These are phyloP conservation scores for Rousettus leschenaultii DNA, from an alignment of 2,113 vertebrate species.

Conservation along the genomic window DNA sequence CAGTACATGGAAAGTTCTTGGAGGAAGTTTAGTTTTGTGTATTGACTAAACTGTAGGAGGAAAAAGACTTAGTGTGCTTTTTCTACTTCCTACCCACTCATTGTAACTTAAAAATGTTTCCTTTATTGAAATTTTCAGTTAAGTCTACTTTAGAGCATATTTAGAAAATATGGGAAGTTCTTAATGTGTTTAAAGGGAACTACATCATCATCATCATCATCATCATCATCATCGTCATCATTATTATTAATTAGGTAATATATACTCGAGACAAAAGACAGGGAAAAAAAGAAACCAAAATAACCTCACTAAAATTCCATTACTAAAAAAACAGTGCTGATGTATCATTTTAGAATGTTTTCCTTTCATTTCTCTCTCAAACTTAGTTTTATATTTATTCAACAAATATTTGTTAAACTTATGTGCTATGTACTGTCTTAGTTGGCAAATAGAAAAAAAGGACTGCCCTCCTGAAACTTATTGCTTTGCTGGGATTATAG, in stretches of 20 bases:
- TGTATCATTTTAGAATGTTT: constrained; percentile 14
- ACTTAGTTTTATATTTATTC: constrained; percentile 25
- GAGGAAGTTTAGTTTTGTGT: constrained; percentile 58
- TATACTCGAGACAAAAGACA: not conserved
- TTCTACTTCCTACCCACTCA: constrained; percentile 29
- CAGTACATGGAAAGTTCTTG: constrained; percentile 24
- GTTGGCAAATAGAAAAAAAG: not conserved
- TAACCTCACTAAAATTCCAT: not conserved
- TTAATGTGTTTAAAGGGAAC: constrained; percentile 39
- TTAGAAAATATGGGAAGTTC: constrained; percentile 41
- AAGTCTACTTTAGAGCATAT: not conserved
- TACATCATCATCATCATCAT: constrained; percentile 10
- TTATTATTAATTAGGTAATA: not conserved
- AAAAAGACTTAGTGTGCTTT: constrained; percentile 32
- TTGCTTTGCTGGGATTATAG: not conserved
- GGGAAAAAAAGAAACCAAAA: not conserved
- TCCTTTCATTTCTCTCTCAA: not conserved
- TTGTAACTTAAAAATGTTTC: constrained; percentile 37
- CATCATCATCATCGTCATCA: not conserved
- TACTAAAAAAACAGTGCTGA: not conserved
- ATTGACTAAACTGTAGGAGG: constrained; percentile 20
- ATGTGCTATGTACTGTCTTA: not conserved
- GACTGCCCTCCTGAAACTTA: not conserved
- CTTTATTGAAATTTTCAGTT: constrained; percentile 53
- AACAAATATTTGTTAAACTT: not conserved